Conservation (phyloP, 2,888 invertebrate species). For the Megalurothrips usitatus region DNA sequence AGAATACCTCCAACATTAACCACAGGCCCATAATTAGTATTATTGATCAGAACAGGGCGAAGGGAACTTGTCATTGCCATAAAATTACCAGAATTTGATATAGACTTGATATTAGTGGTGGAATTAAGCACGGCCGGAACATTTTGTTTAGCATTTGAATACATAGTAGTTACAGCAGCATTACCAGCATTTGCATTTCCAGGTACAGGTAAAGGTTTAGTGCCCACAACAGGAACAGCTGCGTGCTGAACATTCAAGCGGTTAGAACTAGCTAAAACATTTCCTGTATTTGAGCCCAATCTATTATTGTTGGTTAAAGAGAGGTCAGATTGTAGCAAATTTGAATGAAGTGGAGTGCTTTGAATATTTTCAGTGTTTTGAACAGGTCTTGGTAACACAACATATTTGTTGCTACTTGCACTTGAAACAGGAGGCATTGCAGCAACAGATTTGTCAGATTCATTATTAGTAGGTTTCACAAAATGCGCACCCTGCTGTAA, state of each 20-base stretch:
- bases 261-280: neutral
- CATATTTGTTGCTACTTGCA: neutral
- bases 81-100: neutral
- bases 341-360: neutral
- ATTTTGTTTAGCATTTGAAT: neutral
- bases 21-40: neutral
- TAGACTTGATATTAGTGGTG: neutral
- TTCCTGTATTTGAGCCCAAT: neutral
- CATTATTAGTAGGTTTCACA: neutral
- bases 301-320: neutral
- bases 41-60: too few relatives aligned
- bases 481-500: neutral
- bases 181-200: neutral
- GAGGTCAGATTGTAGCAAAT: neutral
- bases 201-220: neutral
- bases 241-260: neutral
- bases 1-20: neutral
- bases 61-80: neutral
- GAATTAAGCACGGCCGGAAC: neutral
- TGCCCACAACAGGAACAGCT: neutral
- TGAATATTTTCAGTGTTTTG: neutral
- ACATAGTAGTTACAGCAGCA: neutral
- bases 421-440: neutral
- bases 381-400: neutral
- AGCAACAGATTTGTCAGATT: neutral